Percentiles rank a stretch among this genome's conserved stretches.
Evolutionary conservation across 2,888 invertebrate species (phyloP).

Genomic region (Lomographa bimaculata): DNA sequence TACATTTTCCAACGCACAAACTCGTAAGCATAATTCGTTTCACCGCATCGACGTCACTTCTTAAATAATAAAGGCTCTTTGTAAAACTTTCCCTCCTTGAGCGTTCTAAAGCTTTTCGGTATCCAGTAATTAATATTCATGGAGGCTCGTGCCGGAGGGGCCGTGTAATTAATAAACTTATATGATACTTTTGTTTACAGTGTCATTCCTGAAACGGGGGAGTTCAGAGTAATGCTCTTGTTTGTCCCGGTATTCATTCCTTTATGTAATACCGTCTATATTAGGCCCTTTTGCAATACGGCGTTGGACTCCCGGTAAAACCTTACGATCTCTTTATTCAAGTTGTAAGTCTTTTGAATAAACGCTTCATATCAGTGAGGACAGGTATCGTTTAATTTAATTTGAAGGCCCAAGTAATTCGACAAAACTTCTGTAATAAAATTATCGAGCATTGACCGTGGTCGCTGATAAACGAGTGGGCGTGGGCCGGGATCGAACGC

Average conservation of each 20-base stretch:
- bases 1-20: constrained; percentile 39
- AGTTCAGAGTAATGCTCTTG: constrained; percentile 40
- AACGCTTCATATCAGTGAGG: constrained; percentile 62
- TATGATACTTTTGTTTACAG: constrained; percentile 84
- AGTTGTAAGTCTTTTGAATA: constrained; percentile 37
- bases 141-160: constrained; percentile 78
- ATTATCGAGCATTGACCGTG: constrained; percentile 78
- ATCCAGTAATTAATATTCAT: constrained; percentile 84
- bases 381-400: constrained; percentile 79
- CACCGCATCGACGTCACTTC: constrained; percentile 74
- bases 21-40: constrained; percentile 73
- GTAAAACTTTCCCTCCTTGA: constrained; percentile 83
- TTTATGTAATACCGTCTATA: constrained; percentile 24
- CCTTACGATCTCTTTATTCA: constrained; percentile 24
- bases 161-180: constrained; percentile 83
- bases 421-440: constrained; percentile 82
- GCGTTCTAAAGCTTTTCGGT: constrained; percentile 82
- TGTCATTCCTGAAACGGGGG: constrained; percentile 75
- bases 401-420: constrained; percentile 76
- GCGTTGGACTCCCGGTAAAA: constrained; percentile 12
- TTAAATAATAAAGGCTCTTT: constrained; percentile 84
- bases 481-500: constrained; percentile 48
- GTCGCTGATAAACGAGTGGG: constrained; percentile 65
- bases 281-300: constrained; percentile 18
- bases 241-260: constrained; percentile 41